These are phyloP conservation scores for Pocillopora damicornis DNA, from an alignment of 64 coral and sea anemone genomes.

Conservation along the genomic window DNA sequence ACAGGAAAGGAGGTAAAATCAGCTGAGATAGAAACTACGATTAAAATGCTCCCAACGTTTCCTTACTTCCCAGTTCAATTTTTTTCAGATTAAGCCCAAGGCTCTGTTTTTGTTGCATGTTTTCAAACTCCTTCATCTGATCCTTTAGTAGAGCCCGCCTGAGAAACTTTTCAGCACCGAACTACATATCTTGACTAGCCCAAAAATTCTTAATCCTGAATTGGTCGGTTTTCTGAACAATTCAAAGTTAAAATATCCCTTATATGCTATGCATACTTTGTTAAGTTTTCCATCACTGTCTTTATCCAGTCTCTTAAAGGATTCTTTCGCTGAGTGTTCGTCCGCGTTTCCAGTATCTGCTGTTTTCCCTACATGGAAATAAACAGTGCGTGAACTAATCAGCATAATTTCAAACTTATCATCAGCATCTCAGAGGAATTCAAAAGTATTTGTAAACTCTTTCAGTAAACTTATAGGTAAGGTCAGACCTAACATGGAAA, in stretches of 20 bases:
- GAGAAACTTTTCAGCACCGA: not conserved
- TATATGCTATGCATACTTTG: slow-evolving; percentile 7
- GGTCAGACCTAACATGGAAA: not conserved
- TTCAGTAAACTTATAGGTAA: not conserved
- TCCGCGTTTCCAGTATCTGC: not conserved
- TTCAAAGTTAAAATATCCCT: not conserved
- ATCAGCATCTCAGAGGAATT: no score
- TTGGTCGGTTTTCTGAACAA: no score
- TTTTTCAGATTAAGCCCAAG: no score
- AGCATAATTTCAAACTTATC: not conserved
- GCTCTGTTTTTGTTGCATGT: no score
- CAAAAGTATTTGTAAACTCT: no score
- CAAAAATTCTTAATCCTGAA: no score
- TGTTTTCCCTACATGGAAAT: not conserved
- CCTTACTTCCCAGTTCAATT: no score
- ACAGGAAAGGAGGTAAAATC: not conserved
- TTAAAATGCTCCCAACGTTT: no score
- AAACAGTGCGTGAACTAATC: not conserved
- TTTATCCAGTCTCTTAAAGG: slow-evolving; percentile 32
- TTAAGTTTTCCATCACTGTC: slow-evolving; percentile 41
- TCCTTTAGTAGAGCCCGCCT: not conserved
- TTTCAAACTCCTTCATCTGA: no score
- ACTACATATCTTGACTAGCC: not conserved
- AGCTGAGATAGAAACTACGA: no score
- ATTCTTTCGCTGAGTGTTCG: not conserved